Evolutionary conservation across 2,797 vertebrate species (phyloP), one percentile per base, ranked within the genome.

Genomic region (Anguilla pacifica): DNA sequence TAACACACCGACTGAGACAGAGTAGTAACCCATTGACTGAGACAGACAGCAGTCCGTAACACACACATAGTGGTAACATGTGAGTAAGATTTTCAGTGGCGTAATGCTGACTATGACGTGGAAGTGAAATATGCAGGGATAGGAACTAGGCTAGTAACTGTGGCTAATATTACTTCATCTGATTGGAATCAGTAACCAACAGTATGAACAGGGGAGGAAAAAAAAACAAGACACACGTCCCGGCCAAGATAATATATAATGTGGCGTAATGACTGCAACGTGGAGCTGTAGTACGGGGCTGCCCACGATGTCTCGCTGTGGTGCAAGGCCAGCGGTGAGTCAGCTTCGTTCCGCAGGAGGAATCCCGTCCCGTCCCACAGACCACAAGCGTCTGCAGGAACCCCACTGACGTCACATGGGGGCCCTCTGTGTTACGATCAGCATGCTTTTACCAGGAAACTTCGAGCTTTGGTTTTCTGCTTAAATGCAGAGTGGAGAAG

Each of bases 381-480:
- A 91, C 51, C 87, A 91, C 90, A 91, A 91, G 90, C 89, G 92
- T 87, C 89, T 91, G 87, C 84, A 87, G 87, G 79, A 92, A 90
- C 92, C 91, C 89, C 88, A 90, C 90, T 81, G 91, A 94, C 92
- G 91, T 93, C 90, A 92, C 46, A 83, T 84, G 79, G 46, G 77
- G 79, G 43, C 43, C 79, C 79, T 49, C 43, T 51, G 79, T 51
- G 46, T 82, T 51, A 13, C 9, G 19, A 49, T n/a, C 79, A 46
- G 46, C 74, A 46, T 79, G 35, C 39, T 43, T 46, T 39, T 39
- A 15, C 74, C 35, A 46, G 35, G 19, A 82, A 82, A 82, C 22
- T n/a, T 11, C 51, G 0, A 82, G 46, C 46, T 1, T 51, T 10
- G 79, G 79, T 46, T 51, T 82, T 51, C 22, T 82, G 79, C 22